These are phyloP conservation scores for Thyatira batis DNA, from an alignment of 2,888 invertebrate species.

Conservation along the genomic window DNA sequence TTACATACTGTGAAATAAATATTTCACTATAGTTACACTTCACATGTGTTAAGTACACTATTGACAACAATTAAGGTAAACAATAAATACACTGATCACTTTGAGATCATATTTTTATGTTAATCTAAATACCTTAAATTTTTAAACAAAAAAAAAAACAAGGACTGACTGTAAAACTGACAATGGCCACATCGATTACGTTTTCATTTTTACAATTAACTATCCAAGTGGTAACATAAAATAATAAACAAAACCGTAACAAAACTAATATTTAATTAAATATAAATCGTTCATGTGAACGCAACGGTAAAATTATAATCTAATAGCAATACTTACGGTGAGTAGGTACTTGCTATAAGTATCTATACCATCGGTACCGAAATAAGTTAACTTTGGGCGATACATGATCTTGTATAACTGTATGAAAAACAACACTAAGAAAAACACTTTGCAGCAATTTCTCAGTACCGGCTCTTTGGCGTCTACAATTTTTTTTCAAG, in stretches of 20 bases:
- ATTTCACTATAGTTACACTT: constrained; percentile 23
- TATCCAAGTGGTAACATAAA: constrained; percentile 69
- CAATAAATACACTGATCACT: constrained; percentile 80
- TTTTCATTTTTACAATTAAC: constrained; percentile 40
- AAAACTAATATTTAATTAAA: constrained; percentile 50
- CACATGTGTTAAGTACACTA: constrained; percentile 71
- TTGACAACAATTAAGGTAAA: constrained; percentile 71
- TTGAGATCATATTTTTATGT: constrained; percentile 72
- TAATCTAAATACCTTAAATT: constrained; percentile 70
- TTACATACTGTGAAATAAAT: constrained; percentile 19
- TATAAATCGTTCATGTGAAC: constrained; percentile 36
- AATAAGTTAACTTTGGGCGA: constrained; percentile 11
- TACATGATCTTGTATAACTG: constrained; percentile 8
- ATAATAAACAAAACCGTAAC: constrained; percentile 55
- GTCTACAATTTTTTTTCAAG: constrained; percentile 49
- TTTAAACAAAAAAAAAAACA: constrained; percentile 55
- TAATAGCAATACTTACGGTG: constrained; percentile 40
- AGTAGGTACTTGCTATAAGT: constrained; percentile 23
- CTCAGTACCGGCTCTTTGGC: constrained; percentile 67
- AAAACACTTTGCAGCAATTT: constrained; percentile 11
- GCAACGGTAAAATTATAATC: constrained; percentile 38
- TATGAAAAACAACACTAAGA: constrained; percentile 16
- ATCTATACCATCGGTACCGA: constrained; percentile 13
- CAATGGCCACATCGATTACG: constrained; percentile 69
- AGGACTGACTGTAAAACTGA: constrained; percentile 58